Base-by-base conservation (phyloP, 2,113 vertebrate genomes). In the Sclerurus mexicanus region DNA sequence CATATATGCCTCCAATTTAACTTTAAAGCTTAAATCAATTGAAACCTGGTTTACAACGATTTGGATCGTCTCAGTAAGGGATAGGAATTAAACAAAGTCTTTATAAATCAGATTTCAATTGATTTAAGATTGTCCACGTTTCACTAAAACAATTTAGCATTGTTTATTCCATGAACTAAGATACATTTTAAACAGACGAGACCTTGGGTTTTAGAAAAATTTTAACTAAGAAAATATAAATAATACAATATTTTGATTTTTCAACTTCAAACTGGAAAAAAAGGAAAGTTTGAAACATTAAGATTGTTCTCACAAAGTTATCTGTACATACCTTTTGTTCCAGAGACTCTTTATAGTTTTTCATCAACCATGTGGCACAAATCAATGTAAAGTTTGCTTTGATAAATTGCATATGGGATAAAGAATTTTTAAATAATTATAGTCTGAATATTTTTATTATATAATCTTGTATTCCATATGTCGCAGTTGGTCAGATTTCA, bases 21-120 rank as follows among this genome's bases (percentile, higher is more conserved):
- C 83, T 96, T 92, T 92, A 96, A 96, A 97, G 86, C 37, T 96
- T 89, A 92, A 96, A 94, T 96, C 96, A 89, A 96, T 95, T 89
- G 27, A 96, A 97, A 97, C 14, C 53, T 69, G n/a, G 44, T 94
- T 94, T 94, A 62, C 74, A 95, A 44, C 0, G 27, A 93, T 94
- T 95, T 95, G 46, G 37, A 56, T 89, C 90, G 69, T 81, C 93
- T 94, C 44, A 50, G 42, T 86, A 90, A 96, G 69, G 89, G 80
- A 84, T n/a, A 77, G 58, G 33, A 90, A 78, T 95, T 95, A 94
- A 96, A 93, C 31, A 28, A 92, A 92, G 92, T 96, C 93, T 50
- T 95, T 95, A 55, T 93, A 92, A 97, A 97, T 40, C 12, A 53
- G 49, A 14, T 97, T 96, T 82, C 81, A 69, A 94, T 95, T 85